Evolutionary conservation across 1,140 invertebrate genomes (phyloP).

Genomic region (Drosophila pachea): DNA sequence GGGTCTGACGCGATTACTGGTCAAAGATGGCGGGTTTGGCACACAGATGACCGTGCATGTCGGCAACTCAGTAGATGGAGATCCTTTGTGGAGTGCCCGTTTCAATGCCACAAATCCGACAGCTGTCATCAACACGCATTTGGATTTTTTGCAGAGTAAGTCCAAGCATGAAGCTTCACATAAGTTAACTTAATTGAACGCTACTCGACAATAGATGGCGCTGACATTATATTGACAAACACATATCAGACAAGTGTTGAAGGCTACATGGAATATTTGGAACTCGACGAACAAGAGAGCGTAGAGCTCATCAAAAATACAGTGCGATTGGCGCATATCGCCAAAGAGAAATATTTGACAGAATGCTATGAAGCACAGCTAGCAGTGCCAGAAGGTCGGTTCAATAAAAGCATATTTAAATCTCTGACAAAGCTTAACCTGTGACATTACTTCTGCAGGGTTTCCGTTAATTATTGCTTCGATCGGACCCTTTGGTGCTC

Average conservation of each 20-base stretch:
- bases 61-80: conserved; percentile 84
- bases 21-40: conserved; percentile 88
- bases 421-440: background rate
- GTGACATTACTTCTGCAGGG: conserved; percentile 27
- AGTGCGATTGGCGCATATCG: conserved; percentile 83
- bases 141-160: conserved; percentile 85
- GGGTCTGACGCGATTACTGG: conserved; percentile 59
- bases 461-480: conserved; percentile 87
- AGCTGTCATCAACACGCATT: conserved; percentile 87
- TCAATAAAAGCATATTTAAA: background rate
- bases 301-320: conserved; percentile 85
- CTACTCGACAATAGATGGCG: conserved; percentile 82
- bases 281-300: conserved; percentile 83
- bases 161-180: conserved; percentile 17
- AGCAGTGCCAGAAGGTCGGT: conserved; percentile 55
- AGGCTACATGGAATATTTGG: conserved; percentile 87
- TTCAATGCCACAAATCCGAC: conserved; percentile 87
- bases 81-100: conserved; percentile 90
- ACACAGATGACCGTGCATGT: conserved; percentile 87
- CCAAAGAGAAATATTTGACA: conserved; percentile 70
- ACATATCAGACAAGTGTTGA: conserved; percentile 93
- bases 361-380: conserved; percentile 66
- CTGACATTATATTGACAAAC: conserved; percentile 91
- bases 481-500: conserved; percentile 94
- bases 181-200: conserved; percentile 14